Evolutionary conservation across 2,888 invertebrate genomes (phyloP), one percentile per base, ranked within the genome.

Genomic region (Tachina lurida): DNA sequence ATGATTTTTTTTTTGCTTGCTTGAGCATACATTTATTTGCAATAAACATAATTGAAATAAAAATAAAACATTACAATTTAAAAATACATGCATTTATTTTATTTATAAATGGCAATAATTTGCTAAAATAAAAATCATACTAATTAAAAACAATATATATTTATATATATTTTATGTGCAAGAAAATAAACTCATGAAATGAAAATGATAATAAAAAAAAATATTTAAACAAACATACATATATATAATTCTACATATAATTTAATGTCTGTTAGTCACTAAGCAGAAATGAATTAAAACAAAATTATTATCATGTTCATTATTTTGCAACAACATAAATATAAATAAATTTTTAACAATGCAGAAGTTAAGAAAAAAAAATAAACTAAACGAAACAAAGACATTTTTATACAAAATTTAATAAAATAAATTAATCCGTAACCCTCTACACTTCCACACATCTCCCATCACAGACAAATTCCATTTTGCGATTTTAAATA

Each of bases 341-440:
- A 41, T 22, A 76, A 62, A 70, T 22, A 49, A 17, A 77, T 58
- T 73, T 80, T 67, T 47, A 75, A 81, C 81, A 75, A 81, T 75
- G 74, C 19, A 68, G 70, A 63, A 17, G 17, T 17, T 47, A 58
- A 58, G 19, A 47, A 56, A 19, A n/a, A 65, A 76, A 49, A 45
- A 49, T 31, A 67, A 52, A 17, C 2, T 10, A 71, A 47, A 17
- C 2, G 17, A 10, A 47, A 65, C 65, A 49, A 56, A 65, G 58
- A 45, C 15, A 58, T 70, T 82, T 86, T 79, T 58, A 86, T 82
- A 87, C 75, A 49, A 76, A 84, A 87, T 84, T 87, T 84, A 54
- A 71, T 60, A 12, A 81, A 65, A 86, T 82, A 82, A 74, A 82
- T 86, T 70, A 86, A 82, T 77, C 60, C 82, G 81, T 75, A 85